Conservation (phyloP, 2,888 invertebrate genomes). For the Cabera pusaria region DNA sequence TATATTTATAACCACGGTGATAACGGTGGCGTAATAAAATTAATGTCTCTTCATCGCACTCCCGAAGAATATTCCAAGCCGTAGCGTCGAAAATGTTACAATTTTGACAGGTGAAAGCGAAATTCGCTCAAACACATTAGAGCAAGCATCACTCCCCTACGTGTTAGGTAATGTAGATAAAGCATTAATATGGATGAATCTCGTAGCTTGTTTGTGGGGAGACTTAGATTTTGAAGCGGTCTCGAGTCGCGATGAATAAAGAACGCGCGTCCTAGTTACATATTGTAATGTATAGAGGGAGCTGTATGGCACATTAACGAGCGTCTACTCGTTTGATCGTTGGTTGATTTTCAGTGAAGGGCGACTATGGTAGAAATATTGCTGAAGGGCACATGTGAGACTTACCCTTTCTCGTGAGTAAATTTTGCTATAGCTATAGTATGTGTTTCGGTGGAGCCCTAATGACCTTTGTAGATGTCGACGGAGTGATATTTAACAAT, state of each 20-base stretch:
- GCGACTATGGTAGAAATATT: no score
- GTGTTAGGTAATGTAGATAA: conserved; percentile 70
- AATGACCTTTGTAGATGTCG: no score
- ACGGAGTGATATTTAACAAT: no score
- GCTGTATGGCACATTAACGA: no score
- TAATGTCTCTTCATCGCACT: conserved; percentile 28
- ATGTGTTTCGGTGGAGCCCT: no score
- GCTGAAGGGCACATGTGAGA: no score
- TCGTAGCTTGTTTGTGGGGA: conserved; percentile 65
- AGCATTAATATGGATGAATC: conserved; percentile 78
- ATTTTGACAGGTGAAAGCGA: conserved; percentile 62
- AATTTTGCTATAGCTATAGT: no score
- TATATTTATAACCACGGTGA: no score
- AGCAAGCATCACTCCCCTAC: conserved; percentile 54
- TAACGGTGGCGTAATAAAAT: conserved; percentile 32
- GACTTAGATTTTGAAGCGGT: conserved; percentile 66
- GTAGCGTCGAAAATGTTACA: conserved; percentile 41
- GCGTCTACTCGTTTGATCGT: no score
- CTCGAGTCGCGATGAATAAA: conserved; percentile 68
- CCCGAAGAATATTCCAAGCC: conserved; percentile 33
- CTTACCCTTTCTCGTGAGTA: no score
- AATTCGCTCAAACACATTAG: conserved; percentile 68
- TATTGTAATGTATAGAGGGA: conserved; percentile 11
- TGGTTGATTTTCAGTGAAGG: no score
- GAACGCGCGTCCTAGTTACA: conserved; percentile 40